Percentiles rank a stretch among this genome's conserved stretches.
These are phyloP conservation scores for Hippocampus guttulatus DNA, from an alignment of 2,113 vertebrate genomes.

Conservation along the genomic window DNA sequence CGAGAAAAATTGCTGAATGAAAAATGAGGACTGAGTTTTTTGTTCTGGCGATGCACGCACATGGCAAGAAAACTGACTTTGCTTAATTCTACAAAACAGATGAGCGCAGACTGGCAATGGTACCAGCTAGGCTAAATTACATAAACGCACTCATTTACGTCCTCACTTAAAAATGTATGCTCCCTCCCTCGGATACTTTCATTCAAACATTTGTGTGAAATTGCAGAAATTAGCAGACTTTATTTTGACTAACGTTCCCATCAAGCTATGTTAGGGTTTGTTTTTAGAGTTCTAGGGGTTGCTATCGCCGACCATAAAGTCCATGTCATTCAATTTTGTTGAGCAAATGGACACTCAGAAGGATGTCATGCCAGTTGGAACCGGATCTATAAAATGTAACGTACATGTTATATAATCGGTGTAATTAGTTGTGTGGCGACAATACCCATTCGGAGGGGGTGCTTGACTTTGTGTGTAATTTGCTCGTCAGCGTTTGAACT, in stretches of 20 bases:
- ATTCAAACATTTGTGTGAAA: not conserved
- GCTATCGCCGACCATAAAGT: not conserved
- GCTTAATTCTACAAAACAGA: not conserved
- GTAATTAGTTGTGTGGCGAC: not conserved
- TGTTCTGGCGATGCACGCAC: not conserved
- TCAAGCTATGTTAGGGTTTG: not conserved
- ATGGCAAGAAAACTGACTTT: slow-evolving; percentile 2
- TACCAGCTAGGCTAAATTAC: not conserved
- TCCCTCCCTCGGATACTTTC: not conserved
- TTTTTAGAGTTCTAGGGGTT: not conserved
- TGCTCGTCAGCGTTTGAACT: not conserved
- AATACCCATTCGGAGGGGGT: not conserved
- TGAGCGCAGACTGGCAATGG: not conserved
- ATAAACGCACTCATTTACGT: not conserved
- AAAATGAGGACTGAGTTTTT: slow-evolving; percentile 18
- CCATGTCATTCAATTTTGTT: not conserved
- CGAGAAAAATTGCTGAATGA: slow-evolving; percentile 53
- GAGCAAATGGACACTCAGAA: not conserved
- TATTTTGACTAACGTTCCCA: not conserved
- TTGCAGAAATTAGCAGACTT: not conserved
- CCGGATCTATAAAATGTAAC: not conserved
- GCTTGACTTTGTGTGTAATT: not conserved
- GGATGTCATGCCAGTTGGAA: not conserved
- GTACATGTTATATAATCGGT: not conserved
- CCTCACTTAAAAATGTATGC: not conserved